Evolutionary conservation across 2,797 vertebrate genomes (phyloP), one percentile per base, ranked within the genome.

Genomic region (Salmo trutta): DNA sequence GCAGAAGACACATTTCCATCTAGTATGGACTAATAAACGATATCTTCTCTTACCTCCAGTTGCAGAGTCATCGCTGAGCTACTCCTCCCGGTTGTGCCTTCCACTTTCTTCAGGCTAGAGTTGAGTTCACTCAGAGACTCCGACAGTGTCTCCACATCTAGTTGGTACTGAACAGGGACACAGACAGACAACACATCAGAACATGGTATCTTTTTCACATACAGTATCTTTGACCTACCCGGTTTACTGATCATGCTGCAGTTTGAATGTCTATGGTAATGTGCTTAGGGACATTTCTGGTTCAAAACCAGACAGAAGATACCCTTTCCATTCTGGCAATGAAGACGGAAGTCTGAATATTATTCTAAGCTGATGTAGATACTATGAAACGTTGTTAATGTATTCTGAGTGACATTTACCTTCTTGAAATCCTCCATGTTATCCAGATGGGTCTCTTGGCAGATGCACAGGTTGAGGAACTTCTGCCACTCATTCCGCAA

Each of bases 401-500:
- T 31, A 31, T 29, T 66, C 24, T 66, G 4, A 12, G 6, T 33
- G 15, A 27, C 75, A 71, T 76, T 76, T 91, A 98, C 98, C 96
- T 90, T 95, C 85, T 94, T 97, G 59, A 94, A 98, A 3, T 92
- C 95, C 85, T 98, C 97, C 83, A 98, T 89, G 0, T 89, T 97
- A 82, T 96, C 95, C 90, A 99, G 91, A 8, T 98, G 98, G 7
- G 93, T 94, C 91, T 99, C 98, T 79, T 99, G 96, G 88, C 98
- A 98, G 88, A 99, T 98, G 88, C 98, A 99, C 75, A 99, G 94
- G 76, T 99, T 99, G 80, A 99, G 94, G 86, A 99, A 98, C 82
- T 96, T 96, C 92, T 99, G 97, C 98, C 98, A 99, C 81, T 98
- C 97, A 0, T 84, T 94, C 86, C 96, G 95, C 73, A 98, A 79